Percentiles rank a stretch among this genome's conserved stretches.
phyloP scores from a whole-genome alignment of 2,797 vertebrate genomes.

The Cryptoblepharus egeriae region DNA sequence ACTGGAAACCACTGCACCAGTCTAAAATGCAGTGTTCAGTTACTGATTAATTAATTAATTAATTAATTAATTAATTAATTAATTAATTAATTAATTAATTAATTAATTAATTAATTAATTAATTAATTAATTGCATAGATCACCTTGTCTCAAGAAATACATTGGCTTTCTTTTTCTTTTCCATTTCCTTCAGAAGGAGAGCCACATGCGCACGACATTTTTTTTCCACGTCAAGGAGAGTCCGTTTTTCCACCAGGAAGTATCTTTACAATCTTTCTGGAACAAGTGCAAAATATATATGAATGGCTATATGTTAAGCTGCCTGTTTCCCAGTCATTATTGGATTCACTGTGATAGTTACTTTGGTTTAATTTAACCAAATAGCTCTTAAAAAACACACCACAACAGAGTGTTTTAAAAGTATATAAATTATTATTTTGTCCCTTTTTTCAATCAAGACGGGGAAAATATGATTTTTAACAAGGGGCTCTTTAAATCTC shows the following conservation, averaged over 20 bases:
- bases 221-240: slow-evolving; percentile 4
- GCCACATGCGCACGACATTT: slow-evolving; percentile 20
- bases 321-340: not conserved
- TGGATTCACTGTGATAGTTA: too few species aligned
- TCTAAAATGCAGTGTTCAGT: not conserved
- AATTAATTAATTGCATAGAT: not conserved
- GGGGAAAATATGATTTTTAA: not conserved
- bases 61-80: not conserved
- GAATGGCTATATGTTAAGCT: slow-evolving; percentile 34
- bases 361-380: too few species aligned
- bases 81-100: not conserved
- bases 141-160: not conserved
- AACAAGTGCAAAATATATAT: slow-evolving; percentile 18
- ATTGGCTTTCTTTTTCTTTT: not conserved
- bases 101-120: not conserved
- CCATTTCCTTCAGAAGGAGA: not conserved
- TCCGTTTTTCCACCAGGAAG: slow-evolving; percentile 23
- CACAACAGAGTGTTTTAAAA: too few species aligned
- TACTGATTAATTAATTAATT: too few species aligned
- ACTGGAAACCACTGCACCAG: too few species aligned
- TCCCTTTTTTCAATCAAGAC: slow-evolving; percentile 26
- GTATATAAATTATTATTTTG: too few species aligned
- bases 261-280: slow-evolving; percentile 23
- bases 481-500: slow-evolving; percentile 56
- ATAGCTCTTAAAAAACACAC: too few species aligned